Conservation (phyloP, 2,797 vertebrate species). For the Gallinago nigripennis region DNA sequence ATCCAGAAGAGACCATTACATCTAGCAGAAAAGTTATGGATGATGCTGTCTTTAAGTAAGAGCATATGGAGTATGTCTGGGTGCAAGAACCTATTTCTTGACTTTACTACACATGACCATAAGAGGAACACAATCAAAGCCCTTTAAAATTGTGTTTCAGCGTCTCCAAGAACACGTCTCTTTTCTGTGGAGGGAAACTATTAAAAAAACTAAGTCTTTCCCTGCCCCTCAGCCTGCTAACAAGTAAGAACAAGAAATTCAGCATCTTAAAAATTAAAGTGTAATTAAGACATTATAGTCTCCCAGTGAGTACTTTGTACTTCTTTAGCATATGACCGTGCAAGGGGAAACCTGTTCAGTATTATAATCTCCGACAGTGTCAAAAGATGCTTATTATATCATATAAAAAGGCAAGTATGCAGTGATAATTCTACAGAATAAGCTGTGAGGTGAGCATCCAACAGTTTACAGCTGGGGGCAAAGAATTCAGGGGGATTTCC, state of each 20-base stretch:
- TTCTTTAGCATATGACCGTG: too few relatives aligned
- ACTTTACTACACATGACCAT: background rate
- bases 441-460: background rate
- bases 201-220: background rate
- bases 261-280: background rate
- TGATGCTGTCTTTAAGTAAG: background rate
- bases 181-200: background rate
- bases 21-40: background rate
- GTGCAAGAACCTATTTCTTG: background rate
- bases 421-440: background rate
- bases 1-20: background rate
- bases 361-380: background rate
- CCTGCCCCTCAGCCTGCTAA: background rate
- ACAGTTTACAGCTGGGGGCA: background rate
- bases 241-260: background rate
- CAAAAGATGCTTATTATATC: too few relatives aligned
- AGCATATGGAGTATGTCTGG: background rate
- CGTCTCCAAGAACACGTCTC: background rate
- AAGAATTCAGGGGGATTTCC: background rate
- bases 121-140: background rate
- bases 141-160: background rate
- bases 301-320: too few relatives aligned
- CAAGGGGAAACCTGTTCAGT: background rate
- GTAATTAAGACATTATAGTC: background rate
- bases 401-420: background rate